Conservation (phyloP, 2,888 invertebrate species). For the Drosophila parthenogenetica region DNA sequence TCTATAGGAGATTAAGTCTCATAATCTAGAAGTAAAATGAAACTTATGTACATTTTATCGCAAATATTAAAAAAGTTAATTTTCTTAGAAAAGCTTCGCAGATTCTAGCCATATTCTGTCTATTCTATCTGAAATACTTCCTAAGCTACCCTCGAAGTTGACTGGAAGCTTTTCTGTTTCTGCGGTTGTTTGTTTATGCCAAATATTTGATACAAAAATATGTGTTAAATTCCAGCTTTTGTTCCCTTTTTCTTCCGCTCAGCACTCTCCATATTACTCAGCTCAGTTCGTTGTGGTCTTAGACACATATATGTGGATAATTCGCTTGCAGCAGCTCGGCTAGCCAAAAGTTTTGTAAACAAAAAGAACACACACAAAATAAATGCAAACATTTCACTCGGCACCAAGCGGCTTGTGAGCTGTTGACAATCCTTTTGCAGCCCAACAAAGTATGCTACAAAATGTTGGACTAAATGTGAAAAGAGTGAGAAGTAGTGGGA, state of each 20-base stretch:
- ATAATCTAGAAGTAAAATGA: no score
- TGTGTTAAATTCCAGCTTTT: slow-evolving; percentile 66
- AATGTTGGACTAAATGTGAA: slow-evolving; percentile 27
- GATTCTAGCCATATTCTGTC: no score
- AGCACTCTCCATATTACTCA: not conserved
- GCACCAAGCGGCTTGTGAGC: slow-evolving; percentile 25
- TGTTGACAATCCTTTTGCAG: slow-evolving; percentile 71
- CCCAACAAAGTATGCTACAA: slow-evolving; percentile 45
- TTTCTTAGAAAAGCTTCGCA: no score
- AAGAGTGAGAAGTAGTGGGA: not conserved
- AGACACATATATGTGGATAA: slow-evolving; percentile 21
- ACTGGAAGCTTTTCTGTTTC: slow-evolving; percentile 34
- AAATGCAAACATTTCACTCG: slow-evolving; percentile 58
- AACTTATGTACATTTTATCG: no score
- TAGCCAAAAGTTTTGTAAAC: slow-evolving; percentile 62
- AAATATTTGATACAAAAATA: slow-evolving; percentile 77
- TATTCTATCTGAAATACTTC: not conserved
- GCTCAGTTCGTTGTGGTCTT: slow-evolving; percentile 44
- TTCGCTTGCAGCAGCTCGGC: slow-evolving; percentile 45
- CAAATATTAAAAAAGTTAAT: no score
- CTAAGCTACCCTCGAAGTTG: slow-evolving; percentile 36
- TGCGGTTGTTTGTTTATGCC: slow-evolving; percentile 61
- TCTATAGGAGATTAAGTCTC: no score
- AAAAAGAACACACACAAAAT: slow-evolving; percentile 50
- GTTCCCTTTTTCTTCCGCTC: slow-evolving; percentile 19